Base-by-base conservation (phyloP, 2,113 vertebrate genomes). In the Callionymus lyra region DNA sequence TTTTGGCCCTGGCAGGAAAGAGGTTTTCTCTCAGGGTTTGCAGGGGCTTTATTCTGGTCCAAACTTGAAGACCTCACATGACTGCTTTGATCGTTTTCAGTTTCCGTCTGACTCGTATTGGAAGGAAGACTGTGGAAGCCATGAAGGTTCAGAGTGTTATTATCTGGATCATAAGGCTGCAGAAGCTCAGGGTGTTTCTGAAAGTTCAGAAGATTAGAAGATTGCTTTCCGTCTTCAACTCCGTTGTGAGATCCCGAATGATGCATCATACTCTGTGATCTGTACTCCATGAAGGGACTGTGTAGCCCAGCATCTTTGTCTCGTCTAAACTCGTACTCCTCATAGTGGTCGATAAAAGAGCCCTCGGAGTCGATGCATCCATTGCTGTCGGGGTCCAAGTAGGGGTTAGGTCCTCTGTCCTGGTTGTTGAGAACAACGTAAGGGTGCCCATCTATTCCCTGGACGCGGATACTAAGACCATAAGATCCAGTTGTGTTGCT, bases 381-480 rank as follows among this genome's bases (percentile, higher is more conserved):
- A 32, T 89, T 87, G 12, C 78, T 84, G 65, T 80, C 80, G 14
- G 87, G 35, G 47, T 71, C 56, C 14, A 50, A n/a, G 46, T 76
- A 85, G 42, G 85, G 68, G 6, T 87, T 68, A 16, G 85, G 51
- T 15, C 70, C 83, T 5, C 77, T 80, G 43, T 97, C 92, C 0
- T 90, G 86, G 59, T 96, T 97, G 70, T 98, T 97, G 45, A 98
- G 85, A 32, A 98, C 93, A 6, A 98, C 91, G 41, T 95, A 98
- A 1, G 95, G 94, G 64, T 98, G 95, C 17, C 95, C 95, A 44
- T 90, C 92, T 1, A 97, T 97, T 12, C 95, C 95, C 71, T 97
- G 94, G 14, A 98, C 94, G 42, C 94, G 85, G 65, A 98, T 96
- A 64, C 92, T 97, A 68, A 98, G 93, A 17, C 95, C 95, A 0